Conservation (phyloP, 2,888 invertebrate genomes). For the Aethes cnicana region DNA sequence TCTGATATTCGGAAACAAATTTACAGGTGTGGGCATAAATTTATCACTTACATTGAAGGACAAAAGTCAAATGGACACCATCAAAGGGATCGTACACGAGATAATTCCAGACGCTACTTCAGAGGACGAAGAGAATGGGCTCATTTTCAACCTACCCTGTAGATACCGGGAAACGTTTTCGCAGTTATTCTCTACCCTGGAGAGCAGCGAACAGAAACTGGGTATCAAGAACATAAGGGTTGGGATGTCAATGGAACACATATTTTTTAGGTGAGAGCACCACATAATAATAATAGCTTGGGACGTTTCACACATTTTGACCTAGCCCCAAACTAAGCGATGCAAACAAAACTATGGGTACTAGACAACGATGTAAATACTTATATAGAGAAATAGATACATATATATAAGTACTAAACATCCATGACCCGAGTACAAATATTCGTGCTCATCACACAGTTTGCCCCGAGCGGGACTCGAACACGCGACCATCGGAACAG, state of each 20-base stretch:
- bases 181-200: conserved; percentile 81
- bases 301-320: too few relatives aligned
- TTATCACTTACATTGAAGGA: conserved; percentile 11
- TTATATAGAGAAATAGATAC: too few relatives aligned
- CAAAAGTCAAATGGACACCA: background rate
- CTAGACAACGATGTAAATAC: too few relatives aligned
- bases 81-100: background rate
- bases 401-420: too few relatives aligned
- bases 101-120: background rate
- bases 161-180: conserved; percentile 73
- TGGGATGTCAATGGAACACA: conserved; percentile 92
- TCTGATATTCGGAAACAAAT: too few relatives aligned
- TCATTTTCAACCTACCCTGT: conserved; percentile 80
- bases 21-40: conserved; percentile 21
- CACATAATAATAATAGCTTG: background rate
- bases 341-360: too few relatives aligned
- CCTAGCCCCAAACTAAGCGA: too few relatives aligned
- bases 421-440: too few relatives aligned
- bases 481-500: too few relatives aligned
- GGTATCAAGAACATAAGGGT: conserved; percentile 87
- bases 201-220: conserved; percentile 75
- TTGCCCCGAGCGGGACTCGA: too few relatives aligned
- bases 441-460: too few relatives aligned
- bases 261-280: conserved; percentile 84
- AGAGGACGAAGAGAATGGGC: conserved; percentile 47